Conservation (phyloP, 2,888 invertebrate species). For the Calameuta filiformis region DNA sequence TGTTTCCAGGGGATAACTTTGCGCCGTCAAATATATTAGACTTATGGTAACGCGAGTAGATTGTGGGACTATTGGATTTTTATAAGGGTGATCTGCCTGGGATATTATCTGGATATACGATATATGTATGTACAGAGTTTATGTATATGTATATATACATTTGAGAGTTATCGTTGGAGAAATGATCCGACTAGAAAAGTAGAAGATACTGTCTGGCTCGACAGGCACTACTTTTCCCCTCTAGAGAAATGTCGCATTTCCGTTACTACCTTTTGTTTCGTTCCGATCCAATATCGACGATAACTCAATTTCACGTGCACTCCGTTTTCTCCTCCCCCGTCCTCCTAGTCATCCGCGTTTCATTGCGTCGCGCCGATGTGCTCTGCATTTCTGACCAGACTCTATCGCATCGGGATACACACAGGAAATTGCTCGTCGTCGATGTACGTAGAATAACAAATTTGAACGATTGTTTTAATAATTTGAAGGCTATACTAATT, state of each 20-base stretch:
- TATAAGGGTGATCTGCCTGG: not conserved
- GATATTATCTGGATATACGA: not conserved
- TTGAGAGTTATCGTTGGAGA: not conserved
- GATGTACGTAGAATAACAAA: not conserved
- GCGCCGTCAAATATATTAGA: not conserved
- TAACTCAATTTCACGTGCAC: slow-evolving; percentile 13
- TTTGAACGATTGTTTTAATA: not conserved
- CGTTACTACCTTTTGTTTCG: not conserved
- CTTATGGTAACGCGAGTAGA: not conserved
- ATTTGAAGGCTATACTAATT: not conserved
- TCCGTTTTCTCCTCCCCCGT: not conserved
- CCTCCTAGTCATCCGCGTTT: slow-evolving; percentile 4
- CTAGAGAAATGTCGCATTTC: not conserved
- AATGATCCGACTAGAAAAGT: not conserved
- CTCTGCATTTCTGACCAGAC: not conserved
- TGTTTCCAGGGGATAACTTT: not conserved
- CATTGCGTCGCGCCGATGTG: not conserved
- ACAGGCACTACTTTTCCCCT: not conserved
- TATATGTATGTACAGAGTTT: too few species aligned
- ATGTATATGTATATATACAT: too few species aligned
- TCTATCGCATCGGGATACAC: not conserved
- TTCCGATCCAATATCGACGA: slow-evolving; percentile 5
- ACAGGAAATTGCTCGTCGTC: not conserved
- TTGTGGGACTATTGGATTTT: not conserved
- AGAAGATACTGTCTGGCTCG: not conserved